Conservation (phyloP, 2,113 vertebrate species). For the Rhinolophus sinicus region DNA sequence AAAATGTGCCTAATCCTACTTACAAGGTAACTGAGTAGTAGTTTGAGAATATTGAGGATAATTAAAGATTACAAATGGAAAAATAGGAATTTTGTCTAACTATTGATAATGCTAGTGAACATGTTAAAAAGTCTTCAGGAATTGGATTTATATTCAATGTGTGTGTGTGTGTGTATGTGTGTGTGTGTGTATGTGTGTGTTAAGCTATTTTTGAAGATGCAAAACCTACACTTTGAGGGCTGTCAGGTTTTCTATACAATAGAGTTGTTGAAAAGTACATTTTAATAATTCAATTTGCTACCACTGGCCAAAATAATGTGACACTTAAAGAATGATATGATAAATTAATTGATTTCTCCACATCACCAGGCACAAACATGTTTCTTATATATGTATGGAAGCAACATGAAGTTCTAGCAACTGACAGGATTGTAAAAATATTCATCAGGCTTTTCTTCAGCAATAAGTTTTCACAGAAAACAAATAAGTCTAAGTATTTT, state of each 20-base stretch:
- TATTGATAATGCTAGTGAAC: slow-evolving; percentile 74
- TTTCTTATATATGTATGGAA: slow-evolving; percentile 31
- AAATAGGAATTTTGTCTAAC: slow-evolving; percentile 74
- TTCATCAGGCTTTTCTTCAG: background rate
- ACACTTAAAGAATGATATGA: slow-evolving; percentile 80
- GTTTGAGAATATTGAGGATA: slow-evolving; percentile 82
- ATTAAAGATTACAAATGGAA: slow-evolving; percentile 82
- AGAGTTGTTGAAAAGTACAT: slow-evolving; percentile 67
- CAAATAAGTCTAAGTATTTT: background rate
- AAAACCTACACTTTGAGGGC: slow-evolving; percentile 62
- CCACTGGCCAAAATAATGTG: slow-evolving; percentile 81
- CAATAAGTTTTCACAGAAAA: slow-evolving; percentile 55
- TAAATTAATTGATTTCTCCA: slow-evolving; percentile 85
- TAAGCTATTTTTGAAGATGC: slow-evolving; percentile 53
- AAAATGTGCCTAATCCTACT: slow-evolving; percentile 83
- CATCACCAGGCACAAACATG: slow-evolving; percentile 68
- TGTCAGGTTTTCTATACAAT: slow-evolving; percentile 73
- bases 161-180: background rate
- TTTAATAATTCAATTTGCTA: slow-evolving; percentile 65
- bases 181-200: no score
- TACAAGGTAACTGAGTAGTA: slow-evolving; percentile 80
- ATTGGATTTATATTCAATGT: slow-evolving; percentile 60
- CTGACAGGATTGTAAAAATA: background rate
- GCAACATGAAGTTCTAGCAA: slow-evolving; percentile 20
- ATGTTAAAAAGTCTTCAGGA: slow-evolving; percentile 79